Evolutionary conservation across 1,140 invertebrate genomes (phyloP).

Genomic region (Calliopsis andreniformis): DNA sequence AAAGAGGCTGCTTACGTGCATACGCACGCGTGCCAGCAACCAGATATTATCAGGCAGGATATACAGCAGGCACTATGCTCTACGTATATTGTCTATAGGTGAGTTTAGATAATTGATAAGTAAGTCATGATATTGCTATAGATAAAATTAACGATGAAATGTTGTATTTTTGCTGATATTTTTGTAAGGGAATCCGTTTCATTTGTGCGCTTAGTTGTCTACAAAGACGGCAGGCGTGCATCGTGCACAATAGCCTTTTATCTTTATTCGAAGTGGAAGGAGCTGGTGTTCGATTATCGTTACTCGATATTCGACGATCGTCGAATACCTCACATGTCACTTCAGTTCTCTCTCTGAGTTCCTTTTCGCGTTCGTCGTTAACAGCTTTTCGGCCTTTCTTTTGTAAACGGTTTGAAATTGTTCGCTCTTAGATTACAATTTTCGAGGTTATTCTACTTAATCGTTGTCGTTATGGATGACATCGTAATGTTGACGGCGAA

Average conservation of each 20-base stretch:
- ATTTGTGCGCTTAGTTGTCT: constrained; percentile 6
- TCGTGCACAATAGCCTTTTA: not conserved
- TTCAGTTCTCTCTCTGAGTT: not conserved
- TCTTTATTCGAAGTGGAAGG: not conserved
- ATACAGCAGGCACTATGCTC: not conserved
- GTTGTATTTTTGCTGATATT: constrained; percentile 60
- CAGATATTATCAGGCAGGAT: not conserved
- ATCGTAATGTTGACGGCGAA: not conserved
- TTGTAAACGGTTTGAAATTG: not conserved
- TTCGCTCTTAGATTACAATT: not conserved
- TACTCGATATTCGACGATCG: not conserved
- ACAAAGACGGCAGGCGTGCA: not conserved
- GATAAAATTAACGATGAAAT: constrained; percentile 42
- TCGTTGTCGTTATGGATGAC: not conserved
- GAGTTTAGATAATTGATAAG: constrained; percentile 35
- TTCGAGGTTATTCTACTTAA: constrained; percentile 3
- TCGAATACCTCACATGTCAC: not conserved
- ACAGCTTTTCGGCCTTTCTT: not conserved
- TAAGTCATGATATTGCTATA: constrained; percentile 15
- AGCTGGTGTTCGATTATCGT: too few relatives aligned
- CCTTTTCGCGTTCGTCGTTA: not conserved
- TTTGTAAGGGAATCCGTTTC: constrained; percentile 46
- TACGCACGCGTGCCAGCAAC: too few relatives aligned
- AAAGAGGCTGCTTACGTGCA: too few relatives aligned
- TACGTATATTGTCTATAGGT: not conserved